Percentiles rank a stretch among this genome's conserved stretches.
phyloP scores from a whole-genome alignment of 1,140 invertebrate species.

The Zaprionus tsacasi region DNA sequence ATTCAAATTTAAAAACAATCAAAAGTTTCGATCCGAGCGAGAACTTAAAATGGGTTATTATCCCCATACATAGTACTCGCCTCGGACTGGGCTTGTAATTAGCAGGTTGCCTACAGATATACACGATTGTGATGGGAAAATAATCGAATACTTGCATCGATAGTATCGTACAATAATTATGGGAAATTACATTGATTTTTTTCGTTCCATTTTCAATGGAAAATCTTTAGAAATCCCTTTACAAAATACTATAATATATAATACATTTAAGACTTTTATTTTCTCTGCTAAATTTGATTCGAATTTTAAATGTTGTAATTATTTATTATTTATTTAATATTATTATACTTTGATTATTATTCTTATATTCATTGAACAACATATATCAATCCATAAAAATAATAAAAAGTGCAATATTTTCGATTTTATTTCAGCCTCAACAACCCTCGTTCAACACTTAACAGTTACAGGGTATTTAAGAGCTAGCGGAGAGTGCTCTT shows the following conservation, averaged over 20 bases:
- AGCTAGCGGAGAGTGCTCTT: not conserved
- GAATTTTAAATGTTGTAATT: too few relatives aligned
- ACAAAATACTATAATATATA: too few relatives aligned
- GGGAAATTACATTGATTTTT: too few relatives aligned
- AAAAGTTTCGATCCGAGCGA: conserved; percentile 47
- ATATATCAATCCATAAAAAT: not conserved
- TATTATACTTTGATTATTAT: too few relatives aligned
- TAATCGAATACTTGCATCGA: not conserved
- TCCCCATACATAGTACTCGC: conserved; percentile 14
- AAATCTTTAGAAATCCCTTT: too few relatives aligned
- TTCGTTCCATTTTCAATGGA: too few relatives aligned
- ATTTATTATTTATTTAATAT: too few relatives aligned
- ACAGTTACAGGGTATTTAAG: conserved; percentile 33
- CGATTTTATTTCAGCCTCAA: too few relatives aligned
- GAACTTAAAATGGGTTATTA: conserved; percentile 59
- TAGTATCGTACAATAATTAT: not conserved
- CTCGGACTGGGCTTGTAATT: conserved; percentile 35
- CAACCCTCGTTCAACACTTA: not conserved
- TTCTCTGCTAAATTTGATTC: too few relatives aligned
- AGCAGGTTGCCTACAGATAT: conserved; percentile 1
- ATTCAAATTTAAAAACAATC: conserved; percentile 76
- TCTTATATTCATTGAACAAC: not conserved
- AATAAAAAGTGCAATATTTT: not conserved
- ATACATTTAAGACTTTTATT: too few relatives aligned
- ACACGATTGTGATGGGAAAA: not conserved